Conservation (phyloP, 2,113 vertebrate species). For the Phycodurus eques region DNA sequence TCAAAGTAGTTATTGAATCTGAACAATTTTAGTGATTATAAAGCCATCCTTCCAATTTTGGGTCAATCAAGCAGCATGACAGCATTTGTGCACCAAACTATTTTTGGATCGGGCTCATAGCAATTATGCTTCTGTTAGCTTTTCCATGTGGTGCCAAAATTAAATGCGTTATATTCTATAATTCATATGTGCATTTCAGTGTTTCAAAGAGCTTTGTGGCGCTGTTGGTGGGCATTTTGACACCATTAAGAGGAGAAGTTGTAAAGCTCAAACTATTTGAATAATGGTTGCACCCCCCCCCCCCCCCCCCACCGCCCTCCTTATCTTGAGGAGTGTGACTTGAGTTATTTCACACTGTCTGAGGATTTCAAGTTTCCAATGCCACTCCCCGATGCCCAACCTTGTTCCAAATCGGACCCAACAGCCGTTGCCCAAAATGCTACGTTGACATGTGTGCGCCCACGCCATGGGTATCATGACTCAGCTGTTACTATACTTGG, state of each 20-base stretch:
- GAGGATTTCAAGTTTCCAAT: constrained; percentile 21
- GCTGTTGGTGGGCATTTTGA: background rate
- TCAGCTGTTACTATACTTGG: constrained; percentile 40
- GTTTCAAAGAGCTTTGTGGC: constrained; percentile 16
- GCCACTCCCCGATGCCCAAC: constrained; percentile 37
- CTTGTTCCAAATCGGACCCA: constrained; percentile 30
- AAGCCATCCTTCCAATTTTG: background rate
- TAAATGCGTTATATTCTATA: background rate
- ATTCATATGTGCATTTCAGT: background rate
- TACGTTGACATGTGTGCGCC: constrained; percentile 26
- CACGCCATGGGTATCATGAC: constrained; percentile 19
- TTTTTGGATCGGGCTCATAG: too few relatives aligned
- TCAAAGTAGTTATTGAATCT: constrained; percentile 23
- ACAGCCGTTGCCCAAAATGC: constrained; percentile 47
- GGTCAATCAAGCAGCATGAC: constrained; percentile 36
- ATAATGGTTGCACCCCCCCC: background rate
- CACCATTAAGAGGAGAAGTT: background rate
- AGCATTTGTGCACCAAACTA: constrained; percentile 13
- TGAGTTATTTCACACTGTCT: constrained; percentile 23
- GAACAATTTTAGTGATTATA: background rate
- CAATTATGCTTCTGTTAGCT: too few relatives aligned
- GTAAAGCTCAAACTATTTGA: background rate
- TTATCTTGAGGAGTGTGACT: background rate
- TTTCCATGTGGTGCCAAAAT: too few relatives aligned
- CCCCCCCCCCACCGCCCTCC: too few relatives aligned